Base-by-base conservation (phyloP, 2,113 vertebrate genomes). In the Lipotes vexillifer region DNA sequence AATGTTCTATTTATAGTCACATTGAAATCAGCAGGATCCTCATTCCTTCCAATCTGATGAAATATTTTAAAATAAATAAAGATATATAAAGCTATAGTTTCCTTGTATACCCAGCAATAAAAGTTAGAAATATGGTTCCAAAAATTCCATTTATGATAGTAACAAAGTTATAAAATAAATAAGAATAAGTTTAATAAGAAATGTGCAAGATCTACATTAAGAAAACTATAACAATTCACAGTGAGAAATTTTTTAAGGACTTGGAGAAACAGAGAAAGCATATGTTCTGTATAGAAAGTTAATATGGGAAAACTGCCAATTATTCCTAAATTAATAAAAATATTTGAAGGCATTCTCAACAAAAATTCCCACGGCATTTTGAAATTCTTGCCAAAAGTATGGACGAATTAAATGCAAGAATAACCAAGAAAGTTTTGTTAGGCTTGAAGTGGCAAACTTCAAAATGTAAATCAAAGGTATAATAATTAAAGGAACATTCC, bases 241-340 rank as follows among this genome's bases (percentile, higher is more conserved):
- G 52, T 66, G 69, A 91, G 52, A 88, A 74, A 49, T 2, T 6
- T 52, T 92, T 82, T 20, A 69, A 88, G 81, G 49, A 59, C 36
- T 83, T 65, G 31, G 78, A 52, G 90, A 90, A 88, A 33, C 14
- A 92, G 83, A 94, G 44, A 94, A 94, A 92, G 23, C 77, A 89
- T 88, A 84, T 85, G 71, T 72, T 77, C 57, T 81, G n/a, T 33
- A 74, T 80, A 52, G 77, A 96, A 89, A 88, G 33, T 88, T 92
- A 92, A 85, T 94, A 89, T 74, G 49, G 29, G 46, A 59, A 85
- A 88, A 84, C 33, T 74, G 65, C 38, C 20, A 84, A 80, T 46
- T 92, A 85, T 80, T 78, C 38, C 71, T 74, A 92, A 88, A 93
- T 95, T 71, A 92, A 36, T 92, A 75, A 46, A 90, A 97, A 95